Evolutionary conservation across 2,888 invertebrate species (phyloP), one percentile per base, ranked within the genome.

Genomic region (Xanthorhoe designata): DNA sequence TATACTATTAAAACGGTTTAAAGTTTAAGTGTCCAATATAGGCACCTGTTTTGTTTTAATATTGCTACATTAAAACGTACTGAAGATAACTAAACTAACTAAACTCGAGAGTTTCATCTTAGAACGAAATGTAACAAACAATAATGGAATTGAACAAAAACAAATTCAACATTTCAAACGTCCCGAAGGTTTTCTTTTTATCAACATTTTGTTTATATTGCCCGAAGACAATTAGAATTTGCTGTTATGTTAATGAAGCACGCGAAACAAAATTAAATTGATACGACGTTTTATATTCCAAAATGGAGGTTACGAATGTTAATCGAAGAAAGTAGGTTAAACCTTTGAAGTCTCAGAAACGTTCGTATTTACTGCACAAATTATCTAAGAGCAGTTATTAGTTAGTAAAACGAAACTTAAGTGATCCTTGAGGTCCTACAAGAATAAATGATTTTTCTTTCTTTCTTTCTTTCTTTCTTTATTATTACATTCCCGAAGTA

Each of bases 241-340:
- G 62, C 56, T 65, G 35, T 69, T 68, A 74, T 74, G 71, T 45
- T 69, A 74, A 74, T 72, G 63, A 19, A 49, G 38, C 64, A 74
- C 67, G 64, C 70, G 66, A 72, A 61, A 51, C 55, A 32, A 59
- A 66, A 68, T 70, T 63, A 65, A 74, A 69, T 66, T 72, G 69
- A 69, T 69, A 70, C 55, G 54, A 9, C 52, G 17, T 49, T 50
- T 57, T 58, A 42, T 49, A 15, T 42, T 55, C 17, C 50, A 17
- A 47, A 64, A 49, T 32, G 35, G 58, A 61, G 57, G 61, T 47
- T 60, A 56, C 49, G 24, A 45, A 35, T 49, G 53, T 57, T 59
- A 15, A 49, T 49, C 50, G 24, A 38, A 49, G 53, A 61, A 64
- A 64, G 61, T 58, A 54, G 60, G 68, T 61, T 54, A 54, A 55